Evolutionary conservation across 2,888 invertebrate species (phyloP), one percentile per base, ranked within the genome.

Genomic region (Scaptomyza caliginosa): DNA sequence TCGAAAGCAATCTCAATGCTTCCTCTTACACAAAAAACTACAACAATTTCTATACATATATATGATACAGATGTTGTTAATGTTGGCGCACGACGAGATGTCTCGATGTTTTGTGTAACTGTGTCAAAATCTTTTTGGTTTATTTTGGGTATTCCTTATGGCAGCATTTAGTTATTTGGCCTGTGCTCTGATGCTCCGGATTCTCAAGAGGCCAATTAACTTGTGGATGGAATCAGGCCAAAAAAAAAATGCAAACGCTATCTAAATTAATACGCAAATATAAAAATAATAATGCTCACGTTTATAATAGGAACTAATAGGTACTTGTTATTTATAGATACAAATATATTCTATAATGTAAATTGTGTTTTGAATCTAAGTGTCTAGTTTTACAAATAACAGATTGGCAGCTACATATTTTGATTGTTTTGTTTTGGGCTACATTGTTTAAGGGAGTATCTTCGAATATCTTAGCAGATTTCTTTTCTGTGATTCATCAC

Each of bases 141-240:
- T 79, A 84, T 86, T 82, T 81, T 76, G 62, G 69, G 72, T 26
- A 24, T 55, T 75, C 64, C 69, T 72, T 75, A 76, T 82, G 83
- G 67, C 57, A 74, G 66, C 74, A 78, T 88, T 76, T 83, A 70
- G 71, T 63, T 43, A 55, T 58, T 50, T 42, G 48, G 60, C 43
- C 46, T 51, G 28, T 52, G 67, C 57, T 34, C 34, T 54, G 63
- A 23, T 67, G 43, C 52, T 54, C 60, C 56, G 59, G 72, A 83
- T 86, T 73, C 78, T 76, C 79, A 62, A 84, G 78, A 81, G 88
- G 88, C 82, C 84, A 85, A 85, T 86, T 85, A 88, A 85, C 86
- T 84, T 83, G 56, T 55, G 58, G 40, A 49, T 60, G 36, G 8
- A 48, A 42, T 39, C 49, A 64, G 43, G 62, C 43, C 43, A 24